Conservation (phyloP, 2,888 invertebrate genomes). For the Spialia ferax region DNA sequence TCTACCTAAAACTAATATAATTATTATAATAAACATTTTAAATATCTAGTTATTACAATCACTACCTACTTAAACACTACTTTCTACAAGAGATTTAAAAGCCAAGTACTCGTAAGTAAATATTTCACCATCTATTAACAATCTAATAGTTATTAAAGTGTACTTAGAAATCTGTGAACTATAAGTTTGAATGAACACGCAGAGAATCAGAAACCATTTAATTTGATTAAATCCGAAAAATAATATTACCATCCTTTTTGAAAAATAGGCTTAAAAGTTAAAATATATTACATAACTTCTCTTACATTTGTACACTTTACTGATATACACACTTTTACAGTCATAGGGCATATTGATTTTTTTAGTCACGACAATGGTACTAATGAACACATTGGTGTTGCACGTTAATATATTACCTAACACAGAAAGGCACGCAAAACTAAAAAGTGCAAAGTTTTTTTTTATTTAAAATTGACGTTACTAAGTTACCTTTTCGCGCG, state of each 20-base stretch:
- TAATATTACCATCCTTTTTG: too few species aligned
- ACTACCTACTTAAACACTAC: slow-evolving; percentile 49
- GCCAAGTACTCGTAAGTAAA: slow-evolving; percentile 56
- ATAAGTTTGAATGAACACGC: slow-evolving; percentile 27
- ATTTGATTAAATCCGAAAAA: not conserved
- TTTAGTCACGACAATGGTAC: slow-evolving; percentile 23
- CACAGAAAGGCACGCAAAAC: not conserved
- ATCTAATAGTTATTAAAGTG: slow-evolving; percentile 49
- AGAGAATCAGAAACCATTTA: not conserved
- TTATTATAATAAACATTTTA: slow-evolving; percentile 55
- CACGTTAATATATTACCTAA: slow-evolving; percentile 9
- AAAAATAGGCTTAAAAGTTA: too few species aligned
- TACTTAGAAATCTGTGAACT: slow-evolving; percentile 42
- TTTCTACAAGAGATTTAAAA: slow-evolving; percentile 53
- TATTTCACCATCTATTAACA: slow-evolving; percentile 58
- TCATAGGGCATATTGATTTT: slow-evolving; percentile 21
- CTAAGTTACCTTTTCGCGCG: slow-evolving; percentile 5
- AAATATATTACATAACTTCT: not conserved
- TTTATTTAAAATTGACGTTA: too few species aligned
- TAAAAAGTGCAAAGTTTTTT: not conserved
- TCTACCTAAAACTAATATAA: slow-evolving; percentile 54
- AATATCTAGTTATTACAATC: slow-evolving; percentile 49
- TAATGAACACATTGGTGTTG: slow-evolving; percentile 30
- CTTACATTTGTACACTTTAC: not conserved
- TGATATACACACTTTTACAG: slow-evolving; percentile 23